Evolutionary conservation across 2,888 invertebrate genomes (phyloP).

Genomic region (Melieria omissa): DNA sequence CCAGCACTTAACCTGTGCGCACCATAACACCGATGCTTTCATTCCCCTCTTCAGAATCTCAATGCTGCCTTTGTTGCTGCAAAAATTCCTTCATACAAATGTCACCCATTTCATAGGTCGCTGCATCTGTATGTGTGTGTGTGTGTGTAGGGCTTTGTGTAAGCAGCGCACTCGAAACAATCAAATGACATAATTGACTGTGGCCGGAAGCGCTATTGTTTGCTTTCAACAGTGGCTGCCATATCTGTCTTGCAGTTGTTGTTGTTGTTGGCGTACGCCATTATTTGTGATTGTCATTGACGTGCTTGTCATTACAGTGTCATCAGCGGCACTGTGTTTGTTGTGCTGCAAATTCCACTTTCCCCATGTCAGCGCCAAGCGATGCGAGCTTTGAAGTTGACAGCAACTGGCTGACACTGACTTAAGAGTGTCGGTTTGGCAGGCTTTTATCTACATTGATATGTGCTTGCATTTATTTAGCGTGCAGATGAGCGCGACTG

Average conservation of each 20-base stretch:
- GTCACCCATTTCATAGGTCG: conserved; percentile 16
- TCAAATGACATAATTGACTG: conserved; percentile 49
- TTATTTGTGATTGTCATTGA: conserved; percentile 26
- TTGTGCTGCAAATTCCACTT: background rate
- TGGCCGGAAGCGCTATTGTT: conserved; percentile 42
- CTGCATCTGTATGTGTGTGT: background rate
- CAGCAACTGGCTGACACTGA: background rate
- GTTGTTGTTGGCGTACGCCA: conserved; percentile 13
- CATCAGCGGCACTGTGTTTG: background rate
- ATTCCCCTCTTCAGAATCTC: no score
- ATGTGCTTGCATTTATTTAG: conserved; percentile 17
- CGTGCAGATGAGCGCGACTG: no score
- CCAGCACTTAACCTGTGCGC: conserved; percentile 15
- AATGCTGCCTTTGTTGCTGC: background rate
- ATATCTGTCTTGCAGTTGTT: conserved; percentile 8
- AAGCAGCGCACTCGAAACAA: conserved; percentile 36
- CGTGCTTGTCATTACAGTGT: conserved; percentile 14
- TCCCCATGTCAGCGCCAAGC: background rate
- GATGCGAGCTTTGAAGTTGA: background rate
- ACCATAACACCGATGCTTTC: background rate
- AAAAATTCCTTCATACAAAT: conserved; percentile 15
- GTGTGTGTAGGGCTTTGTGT: conserved; percentile 3
- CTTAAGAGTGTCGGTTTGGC: conserved; percentile 14
- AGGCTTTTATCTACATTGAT: conserved; percentile 34
- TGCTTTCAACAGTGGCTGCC: background rate